Evolutionary conservation across 1,140 invertebrate genomes (phyloP).

Genomic region (Trachymyrmex cornetzi): DNA sequence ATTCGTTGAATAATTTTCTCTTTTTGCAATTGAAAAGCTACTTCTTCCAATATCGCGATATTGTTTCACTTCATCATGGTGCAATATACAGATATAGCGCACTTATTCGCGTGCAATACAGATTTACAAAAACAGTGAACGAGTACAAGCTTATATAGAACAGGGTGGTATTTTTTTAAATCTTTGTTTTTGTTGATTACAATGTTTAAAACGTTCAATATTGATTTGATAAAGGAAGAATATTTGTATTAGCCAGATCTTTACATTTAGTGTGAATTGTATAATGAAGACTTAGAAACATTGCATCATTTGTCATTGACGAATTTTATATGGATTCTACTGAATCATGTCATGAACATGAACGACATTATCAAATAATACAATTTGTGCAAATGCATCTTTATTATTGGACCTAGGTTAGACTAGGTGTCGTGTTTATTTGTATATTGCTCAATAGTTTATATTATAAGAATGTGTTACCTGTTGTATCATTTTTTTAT

Average conservation of each 20-base stretch:
- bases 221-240: neutral
- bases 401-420: slow-evolving; percentile 84
- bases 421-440: slow-evolving; percentile 85
- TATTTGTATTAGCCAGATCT: slow-evolving; percentile 64
- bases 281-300: slow-evolving; percentile 14
- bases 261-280: slow-evolving; percentile 12
- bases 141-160: slow-evolving; percentile 39
- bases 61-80: slow-evolving; percentile 71
- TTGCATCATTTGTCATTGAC: slow-evolving; percentile 38
- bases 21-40: slow-evolving; percentile 56
- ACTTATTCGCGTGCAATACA: slow-evolving; percentile 80
- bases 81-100: slow-evolving; percentile 83
- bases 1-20: neutral
- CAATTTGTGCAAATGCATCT: slow-evolving; percentile 79
- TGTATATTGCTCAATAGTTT: slow-evolving; percentile 87
- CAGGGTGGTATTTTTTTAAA: neutral
- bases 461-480: slow-evolving; percentile 87
- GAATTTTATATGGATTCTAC: slow-evolving; percentile 58
- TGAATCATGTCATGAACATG: slow-evolving; percentile 50
- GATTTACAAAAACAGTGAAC: slow-evolving; percentile 36
- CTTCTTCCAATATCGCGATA: slow-evolving; percentile 63
- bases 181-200: slow-evolving; percentile 12
- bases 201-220: neutral
- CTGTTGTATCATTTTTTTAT: slow-evolving; percentile 87
- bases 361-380: slow-evolving; percentile 38